Evolutionary conservation across 2,797 vertebrate genomes (phyloP), one percentile per base, ranked within the genome.

Genomic region (Halcyon badia): DNA sequence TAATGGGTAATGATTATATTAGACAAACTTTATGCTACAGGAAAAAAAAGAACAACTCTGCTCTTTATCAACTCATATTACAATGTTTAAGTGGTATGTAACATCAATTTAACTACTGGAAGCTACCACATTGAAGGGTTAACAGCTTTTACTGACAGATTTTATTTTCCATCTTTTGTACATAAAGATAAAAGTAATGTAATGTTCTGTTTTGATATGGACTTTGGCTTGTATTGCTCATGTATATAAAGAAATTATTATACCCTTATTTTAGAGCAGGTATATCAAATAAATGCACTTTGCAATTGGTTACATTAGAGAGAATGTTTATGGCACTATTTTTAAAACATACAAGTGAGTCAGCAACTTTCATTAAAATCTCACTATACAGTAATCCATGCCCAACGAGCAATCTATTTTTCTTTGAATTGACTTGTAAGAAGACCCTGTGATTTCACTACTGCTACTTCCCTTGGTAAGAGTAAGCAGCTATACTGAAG

Each of bases 231-330:
- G 26, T 41, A 31, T 37, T 75, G 30, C 28, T 91, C 14, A 6
- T 60, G 48, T 71, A n/a, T 22, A 68, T 37, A 72, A 65, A 73
- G 52, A 70, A 83, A 79, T 89, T 4, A 68, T 69, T 75, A 42
- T 7, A 52, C 16, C 30, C 11, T 86, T 73, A 25, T 51, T 96
- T 91, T 44, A 68, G 54, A 46, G 73, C 31, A 75, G 26, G 57
- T 46, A 95, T 90, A 96, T 94, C 60, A 75, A 81, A 91, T 76
- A 75, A 90, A 91, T 9, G 52, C 76, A 71, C 54, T 91, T 93
- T 71, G 65, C 64, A 91, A 42, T 33, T 56, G 84, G 64, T 56
- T 87, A 9, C 11, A 10, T 56, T 60, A 14, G 37, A 78, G 79
- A 35, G 37, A 90, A 88, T 44, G 42, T 81, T 78, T 83, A 89